Evolutionary conservation across 2,797 vertebrate genomes (phyloP).

Genomic region (Phalanger gymnotis): DNA sequence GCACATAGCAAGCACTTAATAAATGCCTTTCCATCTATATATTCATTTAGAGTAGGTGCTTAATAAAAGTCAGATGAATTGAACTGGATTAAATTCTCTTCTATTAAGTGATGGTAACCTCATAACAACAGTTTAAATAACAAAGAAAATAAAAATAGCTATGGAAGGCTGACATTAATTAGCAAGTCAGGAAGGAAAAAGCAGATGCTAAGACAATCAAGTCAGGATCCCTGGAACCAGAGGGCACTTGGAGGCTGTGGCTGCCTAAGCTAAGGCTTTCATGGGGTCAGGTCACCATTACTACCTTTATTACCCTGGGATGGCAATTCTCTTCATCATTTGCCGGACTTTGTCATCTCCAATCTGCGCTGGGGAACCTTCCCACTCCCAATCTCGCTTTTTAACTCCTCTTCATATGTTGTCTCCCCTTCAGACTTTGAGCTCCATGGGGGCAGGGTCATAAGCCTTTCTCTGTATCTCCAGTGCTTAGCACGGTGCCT

Average conservation of each 20-base stretch:
- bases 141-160: not conserved
- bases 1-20: not conserved
- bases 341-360: not conserved
- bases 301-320: not conserved
- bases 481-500: not conserved
- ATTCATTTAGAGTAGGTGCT: not conserved
- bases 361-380: not conserved
- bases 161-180: not conserved
- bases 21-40: not conserved
- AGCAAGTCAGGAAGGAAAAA: not conserved
- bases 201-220: not conserved
- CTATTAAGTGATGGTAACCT: conserved; percentile 5
- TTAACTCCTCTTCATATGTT: not conserved
- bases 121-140: not conserved
- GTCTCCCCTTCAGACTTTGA: not conserved
- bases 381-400: not conserved
- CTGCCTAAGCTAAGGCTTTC: not conserved
- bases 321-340: not conserved
- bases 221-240: not conserved
- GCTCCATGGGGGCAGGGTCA: not conserved
- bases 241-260: not conserved
- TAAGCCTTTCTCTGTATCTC: not conserved
- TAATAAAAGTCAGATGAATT: not conserved
- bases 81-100: not conserved
- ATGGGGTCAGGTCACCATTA: not conserved